Conservation (phyloP, 2,888 invertebrate genomes). For the Eilema griseolum region DNA sequence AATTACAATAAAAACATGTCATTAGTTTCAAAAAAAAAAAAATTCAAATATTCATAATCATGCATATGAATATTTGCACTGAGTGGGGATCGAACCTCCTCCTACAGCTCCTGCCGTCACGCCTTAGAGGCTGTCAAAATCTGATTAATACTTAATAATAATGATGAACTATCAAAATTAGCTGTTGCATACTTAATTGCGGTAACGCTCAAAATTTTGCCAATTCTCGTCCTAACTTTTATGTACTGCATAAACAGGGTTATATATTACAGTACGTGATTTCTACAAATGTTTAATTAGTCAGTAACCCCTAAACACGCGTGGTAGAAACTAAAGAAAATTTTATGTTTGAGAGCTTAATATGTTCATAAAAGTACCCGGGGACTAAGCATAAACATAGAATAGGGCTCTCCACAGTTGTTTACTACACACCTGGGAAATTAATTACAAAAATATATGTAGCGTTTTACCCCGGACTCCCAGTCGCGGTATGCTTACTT, state of each 20-base stretch:
- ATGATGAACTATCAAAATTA: too few relatives aligned
- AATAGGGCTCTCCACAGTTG: slow-evolving; percentile 63
- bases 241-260: not conserved
- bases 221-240: not conserved
- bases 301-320: slow-evolving; percentile 23
- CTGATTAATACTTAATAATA: too few relatives aligned
- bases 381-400: slow-evolving; percentile 61
- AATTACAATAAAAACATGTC: too few relatives aligned
- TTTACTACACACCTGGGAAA: slow-evolving; percentile 74
- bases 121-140: too few relatives aligned
- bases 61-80: too few relatives aligned
- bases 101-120: too few relatives aligned
- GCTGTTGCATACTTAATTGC: too few relatives aligned
- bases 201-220: not conserved
- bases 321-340: slow-evolving; percentile 41
- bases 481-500: slow-evolving; percentile 29
- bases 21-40: too few relatives aligned
- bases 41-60: too few relatives aligned
- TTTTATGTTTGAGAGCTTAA: slow-evolving; percentile 57
- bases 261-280: not conserved
- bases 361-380: slow-evolving; percentile 62
- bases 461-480: slow-evolving; percentile 38
- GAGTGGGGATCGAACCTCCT: too few relatives aligned
- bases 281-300: not conserved
- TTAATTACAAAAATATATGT: slow-evolving; percentile 70